Base-by-base conservation (phyloP, 1,140 invertebrate species). In the Acromyrmex heyeri region DNA sequence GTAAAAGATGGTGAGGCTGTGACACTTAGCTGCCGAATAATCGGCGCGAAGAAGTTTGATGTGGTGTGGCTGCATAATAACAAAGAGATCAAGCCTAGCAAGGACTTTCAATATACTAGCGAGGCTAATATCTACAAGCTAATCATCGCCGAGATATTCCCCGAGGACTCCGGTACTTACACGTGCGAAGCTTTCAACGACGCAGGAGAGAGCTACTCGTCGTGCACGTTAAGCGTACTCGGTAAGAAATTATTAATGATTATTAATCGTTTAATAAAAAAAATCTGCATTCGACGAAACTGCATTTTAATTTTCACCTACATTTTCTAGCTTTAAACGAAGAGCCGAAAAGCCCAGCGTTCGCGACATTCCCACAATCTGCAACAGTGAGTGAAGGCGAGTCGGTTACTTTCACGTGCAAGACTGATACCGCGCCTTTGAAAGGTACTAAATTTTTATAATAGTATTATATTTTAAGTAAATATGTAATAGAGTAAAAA, bases 101-200 rank as follows among this genome's bases (percentile, higher is more conserved):
- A 99, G 95, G 99, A 99, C 95, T 99, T 99, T 96, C 97, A 98
- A 93, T 99, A 99, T 93, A 97, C 97, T 27, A 98, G 97, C 92
- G 97, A 98, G 93, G 98, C 98, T 1, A 98, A 99, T 94, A 97
- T 97, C 82, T 98, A 99, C 95, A 98, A 98, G 92, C 95, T 99
- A 85, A 96, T 97, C 87, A 99, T 99, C 87, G 97, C 98, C 21
- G 98, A 99, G 94, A 98, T 99, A 92, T 99, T 99, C 97, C 98
- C 98, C 6, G 98, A 99, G 95, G 98, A 99, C 95, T 96, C 97
- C 93, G 99, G 99, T 65, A 98, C 98, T 38, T 99, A 99, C 95
- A 99, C 98, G 4, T 99, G 99, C 95, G 98, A 99, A 95, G 98
- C 98, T 62, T 99, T 99, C 95, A 99, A 99, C 95, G 98, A 99